Evolutionary conservation across 1,140 invertebrate species (phyloP).

Genomic region (Neodiprion pinetum): DNA sequence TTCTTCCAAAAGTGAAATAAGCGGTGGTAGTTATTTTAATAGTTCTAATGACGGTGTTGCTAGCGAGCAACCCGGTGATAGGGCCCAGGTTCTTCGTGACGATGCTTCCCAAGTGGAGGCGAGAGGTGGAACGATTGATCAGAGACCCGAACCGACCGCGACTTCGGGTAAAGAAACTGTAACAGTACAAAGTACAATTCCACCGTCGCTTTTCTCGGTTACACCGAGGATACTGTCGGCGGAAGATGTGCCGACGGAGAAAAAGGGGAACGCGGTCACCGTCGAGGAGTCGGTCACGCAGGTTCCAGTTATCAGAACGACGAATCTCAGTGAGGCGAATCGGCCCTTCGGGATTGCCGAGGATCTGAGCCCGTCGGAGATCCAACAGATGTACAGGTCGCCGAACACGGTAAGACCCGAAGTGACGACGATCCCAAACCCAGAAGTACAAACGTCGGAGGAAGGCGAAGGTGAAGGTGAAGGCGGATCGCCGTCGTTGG

Average conservation of each 20-base stretch:
- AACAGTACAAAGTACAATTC: slow-evolving; percentile 9
- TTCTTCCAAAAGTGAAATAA: slow-evolving; percentile 1
- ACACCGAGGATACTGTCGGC: slow-evolving; percentile 42
- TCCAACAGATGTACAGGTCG: slow-evolving; percentile 52
- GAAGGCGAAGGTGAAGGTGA: neutral
- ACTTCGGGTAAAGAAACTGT: neutral
- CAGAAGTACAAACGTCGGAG: neutral
- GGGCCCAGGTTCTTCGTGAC: slow-evolving; percentile 16
- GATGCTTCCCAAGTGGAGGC: slow-evolving; percentile 14
- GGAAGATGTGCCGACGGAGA: neutral
- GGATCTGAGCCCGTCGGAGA: slow-evolving; percentile 51
- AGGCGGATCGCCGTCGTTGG: neutral
- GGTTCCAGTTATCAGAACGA: slow-evolving; percentile 7
- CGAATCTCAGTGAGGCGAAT: slow-evolving; percentile 14
- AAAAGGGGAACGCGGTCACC: slow-evolving; percentile 6
- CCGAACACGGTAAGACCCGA: slow-evolving; percentile 23
- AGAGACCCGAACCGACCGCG: neutral
- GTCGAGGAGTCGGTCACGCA: slow-evolving; percentile 13
- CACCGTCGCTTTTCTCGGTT: slow-evolving; percentile 37
- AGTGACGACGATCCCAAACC: neutral
- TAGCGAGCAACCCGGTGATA: slow-evolving; percentile 18
- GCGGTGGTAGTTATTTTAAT: neutral
- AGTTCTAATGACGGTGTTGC: neutral
- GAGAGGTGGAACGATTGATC: slow-evolving; percentile 3
- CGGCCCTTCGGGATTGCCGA: slow-evolving; percentile 34